Evolutionary conservation across 2,797 vertebrate species (phyloP).

Genomic region (Geotrypetes seraphini): DNA sequence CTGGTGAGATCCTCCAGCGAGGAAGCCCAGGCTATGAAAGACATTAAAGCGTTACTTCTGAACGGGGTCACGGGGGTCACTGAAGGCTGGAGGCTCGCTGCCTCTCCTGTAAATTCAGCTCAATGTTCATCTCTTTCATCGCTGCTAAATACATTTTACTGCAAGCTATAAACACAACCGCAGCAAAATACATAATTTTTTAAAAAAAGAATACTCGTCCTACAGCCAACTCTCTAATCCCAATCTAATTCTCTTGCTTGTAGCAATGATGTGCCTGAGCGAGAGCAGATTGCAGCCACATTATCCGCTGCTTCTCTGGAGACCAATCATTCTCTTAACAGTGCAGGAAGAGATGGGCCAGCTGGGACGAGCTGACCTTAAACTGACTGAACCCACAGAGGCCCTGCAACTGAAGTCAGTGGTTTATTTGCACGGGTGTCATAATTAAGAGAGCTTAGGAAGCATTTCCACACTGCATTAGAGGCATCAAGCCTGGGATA

Average conservation of each 20-base stretch:
- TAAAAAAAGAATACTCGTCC: constrained; percentile 2
- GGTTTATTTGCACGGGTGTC: background rate
- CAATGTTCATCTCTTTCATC: constrained; percentile 16
- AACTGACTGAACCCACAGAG: constrained; percentile 8
- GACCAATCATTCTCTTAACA: constrained; percentile 6
- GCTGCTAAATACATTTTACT: constrained; percentile 10
- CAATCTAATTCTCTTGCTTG: constrained; percentile 13
- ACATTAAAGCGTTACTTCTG: no score
- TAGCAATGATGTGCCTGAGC: constrained; percentile 20
- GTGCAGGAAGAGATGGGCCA: constrained; percentile 14
- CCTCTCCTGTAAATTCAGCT: constrained; percentile 9
- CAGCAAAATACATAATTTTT: constrained; percentile 3
- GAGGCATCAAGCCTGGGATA: no score
- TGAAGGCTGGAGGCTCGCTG: background rate
- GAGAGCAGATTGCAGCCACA: constrained; percentile 25
- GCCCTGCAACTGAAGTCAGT: background rate
- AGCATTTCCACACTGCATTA: background rate
- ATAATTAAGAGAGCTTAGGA: background rate
- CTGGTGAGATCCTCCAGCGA: no score
- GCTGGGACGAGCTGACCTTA: constrained; percentile 11
- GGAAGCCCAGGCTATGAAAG: no score
- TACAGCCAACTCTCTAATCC: constrained; percentile 5
- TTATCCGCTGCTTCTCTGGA: constrained; percentile 10
- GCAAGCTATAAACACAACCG: constrained; percentile 8
- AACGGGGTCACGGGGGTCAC: no score